Evolutionary conservation across 1,140 invertebrate species (phyloP), one percentile per base, ranked within the genome.

Genomic region (Drosophila ironensis): DNA sequence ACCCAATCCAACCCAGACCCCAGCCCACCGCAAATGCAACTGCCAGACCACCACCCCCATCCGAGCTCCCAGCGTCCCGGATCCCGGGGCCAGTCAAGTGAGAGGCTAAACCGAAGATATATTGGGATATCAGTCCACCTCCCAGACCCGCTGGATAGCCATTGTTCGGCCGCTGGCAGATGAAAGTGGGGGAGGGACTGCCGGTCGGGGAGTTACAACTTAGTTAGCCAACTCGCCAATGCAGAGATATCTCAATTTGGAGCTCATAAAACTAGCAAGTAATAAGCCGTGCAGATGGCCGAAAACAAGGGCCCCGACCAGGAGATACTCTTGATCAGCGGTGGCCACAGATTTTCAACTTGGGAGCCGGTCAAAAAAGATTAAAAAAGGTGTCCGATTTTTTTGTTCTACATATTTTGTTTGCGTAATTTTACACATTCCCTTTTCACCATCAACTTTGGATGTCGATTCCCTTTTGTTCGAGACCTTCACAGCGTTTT

Each of bases 241-340:
- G 53, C 78, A 56, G 54, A 53, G 80, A 86, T 77, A 84, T 84
- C 80, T 84, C 80, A 84, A 84, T 84, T 86, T 86, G 59, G 45
- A 20, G 35, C 70, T 78, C 73, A 71, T 78, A 78, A 78, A 80
- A 63, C 48, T 56, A 25, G 30, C 64, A 24, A 54, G 37, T 42
- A 70, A 78, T 56, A 41, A 53, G 61, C 59, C 56, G 25, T 41
- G 30, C 25, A 56, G 33, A 45, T 25, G 16, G 5, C n/a, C 7
- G 28, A 28, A 38, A 27, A 20, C 16, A 27, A 37, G 8, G 3
- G 11, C 4, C 11, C 11, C 56, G 19, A 61, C n/a, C 6, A 12
- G 4, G 8, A 9, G 11, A 28, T 28, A 4, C 56, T 12, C 59
- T 37, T n/a, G n/a, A n/a, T n/a, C n/a, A n/a, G n/a, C n/a, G n/a